Conservation (phyloP, 2,797 vertebrate genomes). For the Lophotriccus pileatus region DNA sequence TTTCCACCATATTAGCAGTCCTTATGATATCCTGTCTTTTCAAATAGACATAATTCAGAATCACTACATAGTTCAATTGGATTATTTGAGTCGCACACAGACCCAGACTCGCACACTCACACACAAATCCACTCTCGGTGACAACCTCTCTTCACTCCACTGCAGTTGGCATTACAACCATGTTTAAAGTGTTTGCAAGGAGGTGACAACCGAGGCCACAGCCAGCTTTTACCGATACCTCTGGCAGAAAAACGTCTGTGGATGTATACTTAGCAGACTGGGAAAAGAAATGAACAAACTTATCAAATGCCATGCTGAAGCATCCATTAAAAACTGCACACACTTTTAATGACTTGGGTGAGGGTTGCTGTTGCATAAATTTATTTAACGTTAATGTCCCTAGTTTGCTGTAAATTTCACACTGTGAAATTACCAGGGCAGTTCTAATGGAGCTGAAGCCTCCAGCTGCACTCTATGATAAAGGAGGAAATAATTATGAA, state of each 20-base stretch:
- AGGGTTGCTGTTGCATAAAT: slow-evolving; percentile 66
- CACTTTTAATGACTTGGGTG: slow-evolving; percentile 62
- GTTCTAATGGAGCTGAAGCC: slow-evolving; percentile 63
- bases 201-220: not conserved
- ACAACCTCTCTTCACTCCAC: not conserved
- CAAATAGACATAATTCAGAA: slow-evolving; percentile 57
- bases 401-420: slow-evolving; percentile 65
- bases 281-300: slow-evolving; percentile 53
- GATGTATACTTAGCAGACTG: not conserved
- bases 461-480: slow-evolving; percentile 68
- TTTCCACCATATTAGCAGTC: slow-evolving; percentile 68
- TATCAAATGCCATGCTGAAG: slow-evolving; percentile 49
- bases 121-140: not conserved
- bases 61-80: slow-evolving; percentile 47
- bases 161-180: not conserved
- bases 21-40: slow-evolving; percentile 65
- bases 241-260: not conserved
- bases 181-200: not conserved
- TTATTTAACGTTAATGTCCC: slow-evolving; percentile 67
- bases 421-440: slow-evolving; percentile 68
- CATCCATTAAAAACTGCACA: slow-evolving; percentile 47
- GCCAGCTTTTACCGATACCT: not conserved
- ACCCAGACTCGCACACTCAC: not conserved
- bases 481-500: slow-evolving; percentile 66
- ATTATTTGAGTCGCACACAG: slow-evolving; percentile 24